Conservation (phyloP, 2,797 vertebrate species). For the Botia almorhae region DNA sequence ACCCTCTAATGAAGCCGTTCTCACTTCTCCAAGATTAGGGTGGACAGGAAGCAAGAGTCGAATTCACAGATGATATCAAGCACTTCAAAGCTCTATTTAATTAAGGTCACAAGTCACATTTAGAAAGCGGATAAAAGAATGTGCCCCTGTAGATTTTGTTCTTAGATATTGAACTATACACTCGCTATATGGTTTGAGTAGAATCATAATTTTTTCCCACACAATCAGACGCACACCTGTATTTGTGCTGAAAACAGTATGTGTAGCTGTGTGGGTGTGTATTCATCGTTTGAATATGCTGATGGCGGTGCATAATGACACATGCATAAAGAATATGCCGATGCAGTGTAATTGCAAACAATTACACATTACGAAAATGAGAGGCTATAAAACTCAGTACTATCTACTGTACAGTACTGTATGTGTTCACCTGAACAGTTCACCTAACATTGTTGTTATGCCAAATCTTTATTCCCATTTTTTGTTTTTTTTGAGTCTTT, state of each 20-base stretch:
- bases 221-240: background rate
- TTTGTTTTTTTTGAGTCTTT: too few relatives aligned
- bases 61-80: conserved; percentile 58
- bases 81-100: conserved; percentile 57
- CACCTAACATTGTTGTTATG: too few relatives aligned
- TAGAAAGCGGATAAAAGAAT: conserved; percentile 50
- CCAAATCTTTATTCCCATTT: too few relatives aligned
- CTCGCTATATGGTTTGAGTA: background rate
- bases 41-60: conserved; percentile 52
- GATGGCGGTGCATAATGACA: background rate
- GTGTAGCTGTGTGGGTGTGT: conserved; percentile 9
- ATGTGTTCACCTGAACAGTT: too few relatives aligned
- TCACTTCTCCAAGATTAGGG: conserved; percentile 63
- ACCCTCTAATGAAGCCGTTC: conserved; percentile 67
- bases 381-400: background rate
- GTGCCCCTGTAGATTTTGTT: conserved; percentile 10
- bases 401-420: background rate
- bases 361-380: conserved; percentile 1
- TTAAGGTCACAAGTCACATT: conserved; percentile 29
- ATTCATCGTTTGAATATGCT: conserved; percentile 19
- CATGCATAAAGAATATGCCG: conserved; percentile 19
- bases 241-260: conserved; percentile 31
- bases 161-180: background rate
- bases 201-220: background rate
- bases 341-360: conserved; percentile 3